phyloP scores from a whole-genome alignment of 2,113 vertebrate species.

The Toxostoma redivivum region DNA sequence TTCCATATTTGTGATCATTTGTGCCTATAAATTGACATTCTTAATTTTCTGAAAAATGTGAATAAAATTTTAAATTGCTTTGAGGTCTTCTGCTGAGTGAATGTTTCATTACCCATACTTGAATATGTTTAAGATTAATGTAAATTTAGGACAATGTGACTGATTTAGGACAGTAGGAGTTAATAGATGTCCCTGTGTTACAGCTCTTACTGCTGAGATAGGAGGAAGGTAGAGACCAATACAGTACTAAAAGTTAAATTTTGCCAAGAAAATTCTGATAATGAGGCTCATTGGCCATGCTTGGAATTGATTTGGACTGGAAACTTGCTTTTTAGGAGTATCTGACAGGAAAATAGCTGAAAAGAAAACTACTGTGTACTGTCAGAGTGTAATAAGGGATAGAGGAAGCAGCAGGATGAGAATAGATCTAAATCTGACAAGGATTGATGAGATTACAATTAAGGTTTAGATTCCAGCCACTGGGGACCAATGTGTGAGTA shows the following conservation, averaged over 20 bases:
- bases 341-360: background rate
- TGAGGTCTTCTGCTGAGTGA: background rate
- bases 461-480: background rate
- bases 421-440: background rate
- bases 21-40: background rate
- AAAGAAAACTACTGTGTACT: background rate
- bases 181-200: background rate
- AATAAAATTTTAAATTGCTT: background rate
- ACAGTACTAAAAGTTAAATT: background rate
- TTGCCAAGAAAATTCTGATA: background rate
- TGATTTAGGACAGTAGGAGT: background rate
- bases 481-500: background rate
- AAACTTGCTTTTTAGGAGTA: background rate
- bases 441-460: background rate
- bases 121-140: background rate
- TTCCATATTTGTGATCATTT: background rate
- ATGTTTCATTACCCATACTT: background rate
- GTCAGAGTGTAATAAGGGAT: background rate
- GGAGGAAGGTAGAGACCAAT: background rate
- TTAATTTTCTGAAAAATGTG: background rate
- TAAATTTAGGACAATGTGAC: background rate
- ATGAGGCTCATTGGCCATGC: background rate
- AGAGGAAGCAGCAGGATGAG: background rate
- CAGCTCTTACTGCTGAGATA: background rate
- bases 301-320: background rate